phyloP scores from a whole-genome alignment of 1,140 invertebrate species.

The Drosophila lacertosa region DNA sequence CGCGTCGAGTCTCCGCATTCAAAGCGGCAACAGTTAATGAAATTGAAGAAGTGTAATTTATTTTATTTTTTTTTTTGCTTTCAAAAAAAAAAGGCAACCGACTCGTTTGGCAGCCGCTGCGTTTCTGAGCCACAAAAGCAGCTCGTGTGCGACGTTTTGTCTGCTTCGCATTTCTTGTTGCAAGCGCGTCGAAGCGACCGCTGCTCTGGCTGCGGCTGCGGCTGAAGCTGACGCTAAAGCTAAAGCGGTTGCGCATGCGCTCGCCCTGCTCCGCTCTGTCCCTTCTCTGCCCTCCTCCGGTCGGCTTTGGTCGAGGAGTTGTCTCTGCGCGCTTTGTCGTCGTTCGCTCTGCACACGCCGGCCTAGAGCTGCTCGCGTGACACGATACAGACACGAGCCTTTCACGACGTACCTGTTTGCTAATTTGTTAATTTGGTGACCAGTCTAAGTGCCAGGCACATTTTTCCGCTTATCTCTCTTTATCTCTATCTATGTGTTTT shows the following conservation, averaged over 20 bases:
- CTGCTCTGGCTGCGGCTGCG: background rate
- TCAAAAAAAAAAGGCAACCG: conserved; percentile 50
- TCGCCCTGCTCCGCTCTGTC: background rate
- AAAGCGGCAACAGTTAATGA: conserved; percentile 3
- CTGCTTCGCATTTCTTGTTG: conserved; percentile 53
- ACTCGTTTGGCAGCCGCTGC: conserved; percentile 80
- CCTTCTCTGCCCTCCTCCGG: too few relatives aligned
- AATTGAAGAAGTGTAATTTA: background rate
- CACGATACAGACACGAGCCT: conserved; percentile 10
- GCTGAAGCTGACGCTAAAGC: conserved; percentile 2
- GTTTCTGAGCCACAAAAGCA: conserved; percentile 77
- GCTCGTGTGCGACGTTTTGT: conserved; percentile 75
- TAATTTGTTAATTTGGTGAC: too few relatives aligned
- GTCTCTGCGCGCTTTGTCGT: background rate
- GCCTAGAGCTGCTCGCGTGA: conserved; percentile 26
- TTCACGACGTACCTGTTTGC: too few relatives aligned
- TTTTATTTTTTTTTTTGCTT: background rate
- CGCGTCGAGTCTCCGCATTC: conserved; percentile 10
- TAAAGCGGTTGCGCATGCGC: conserved; percentile 38
- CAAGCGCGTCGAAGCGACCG: conserved; percentile 29
- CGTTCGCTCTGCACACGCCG: conserved; percentile 7
- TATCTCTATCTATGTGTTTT: too few relatives aligned
- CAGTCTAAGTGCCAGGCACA: too few relatives aligned
- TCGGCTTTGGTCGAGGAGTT: conserved; percentile 27
- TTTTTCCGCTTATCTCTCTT: too few relatives aligned